Evolutionary conservation across 1,140 invertebrate genomes (phyloP), one percentile per base, ranked within the genome.

Genomic region (Gonatopus flavifemur): DNA sequence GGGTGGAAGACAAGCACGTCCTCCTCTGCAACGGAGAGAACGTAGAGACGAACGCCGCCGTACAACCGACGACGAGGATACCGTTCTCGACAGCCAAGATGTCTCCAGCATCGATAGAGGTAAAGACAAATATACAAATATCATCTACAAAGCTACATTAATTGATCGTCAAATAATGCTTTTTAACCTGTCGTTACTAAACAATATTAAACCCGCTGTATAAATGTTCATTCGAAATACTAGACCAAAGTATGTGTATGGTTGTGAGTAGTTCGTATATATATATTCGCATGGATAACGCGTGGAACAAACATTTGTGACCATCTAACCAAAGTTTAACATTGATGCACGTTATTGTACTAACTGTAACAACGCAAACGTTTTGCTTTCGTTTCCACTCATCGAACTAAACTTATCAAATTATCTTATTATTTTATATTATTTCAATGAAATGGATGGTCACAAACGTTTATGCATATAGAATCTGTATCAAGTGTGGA

Each of bases 61-160:
- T 64, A 86, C 86, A 50, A 88, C 84, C 1, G 88, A 90, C 69
- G 88, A 91, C 48, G 88, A 90, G 68, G 87, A 88, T 57, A 89
- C 86, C 33, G 86, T 88, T 32, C 80, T 90, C 31, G 88, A 90
- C 69, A 88, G 84, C 71, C 86, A 88, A 71, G 88, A 89, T 58
- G 83, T 87, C 31, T 60, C 58, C 15, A 89, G 85, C 80, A 84
- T 88, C 35, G 88, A 90, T 73, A 80, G 87, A 85, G 88, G 88
- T 90, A 77, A 69, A 20, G 53, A 48, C 32, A 48, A n/a, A n/a
- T n/a, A n/a, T n/a, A n/a, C n/a, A n/a, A n/a, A n/a, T n/a, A n/a
- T n/a, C n/a, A n/a, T n/a, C n/a, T n/a, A n/a, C n/a, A n/a, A n/a
- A n/a, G n/a, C n/a, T n/a, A n/a, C n/a, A n/a, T n/a, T n/a, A n/a